phyloP scores from a whole-genome alignment of 1,140 invertebrate species.

The Ganaspis sp. region DNA sequence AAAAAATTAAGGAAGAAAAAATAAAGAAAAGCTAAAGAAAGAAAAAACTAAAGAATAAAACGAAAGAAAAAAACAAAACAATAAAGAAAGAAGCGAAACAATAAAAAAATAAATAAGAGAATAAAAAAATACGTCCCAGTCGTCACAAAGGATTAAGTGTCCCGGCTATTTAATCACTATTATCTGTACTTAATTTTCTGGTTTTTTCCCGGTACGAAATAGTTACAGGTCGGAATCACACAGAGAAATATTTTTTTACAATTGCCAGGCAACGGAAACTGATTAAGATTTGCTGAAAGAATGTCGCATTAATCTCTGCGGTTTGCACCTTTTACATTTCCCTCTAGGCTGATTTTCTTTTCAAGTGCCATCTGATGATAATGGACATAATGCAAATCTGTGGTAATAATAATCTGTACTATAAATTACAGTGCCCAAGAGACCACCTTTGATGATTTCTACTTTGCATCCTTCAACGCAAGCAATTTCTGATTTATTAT shows the following conservation, averaged over 20 bases:
- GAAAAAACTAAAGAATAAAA: too few species aligned
- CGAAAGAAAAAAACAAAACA: too few species aligned
- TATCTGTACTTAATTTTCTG: constrained; percentile 72
- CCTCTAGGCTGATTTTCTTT: constrained; percentile 20
- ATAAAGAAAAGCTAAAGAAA: too few species aligned
- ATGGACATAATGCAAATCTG: constrained; percentile 5
- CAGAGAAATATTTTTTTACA: constrained; percentile 32
- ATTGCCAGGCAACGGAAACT: not conserved
- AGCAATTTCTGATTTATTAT: not conserved
- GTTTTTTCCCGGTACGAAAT: constrained; percentile 58
- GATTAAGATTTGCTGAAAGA: constrained; percentile 56
- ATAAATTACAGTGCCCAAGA: constrained; percentile 38
- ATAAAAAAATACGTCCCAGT: too few species aligned
- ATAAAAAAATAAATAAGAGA: too few species aligned
- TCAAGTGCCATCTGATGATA: constrained; percentile 26
- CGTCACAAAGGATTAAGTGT: constrained; percentile 61
- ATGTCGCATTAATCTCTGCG: constrained; percentile 45
- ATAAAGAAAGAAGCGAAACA: too few species aligned
- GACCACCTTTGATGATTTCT: not conserved
- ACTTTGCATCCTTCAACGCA: not conserved
- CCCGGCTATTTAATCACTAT: constrained; percentile 67
- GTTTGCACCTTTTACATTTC: constrained; percentile 51
- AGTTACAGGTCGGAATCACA: constrained; percentile 64
- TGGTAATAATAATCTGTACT: constrained; percentile 36
- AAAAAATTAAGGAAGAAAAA: too few species aligned